Conservation (phyloP, 64 coral and sea anemone genomes). For the Montipora cactus region DNA sequence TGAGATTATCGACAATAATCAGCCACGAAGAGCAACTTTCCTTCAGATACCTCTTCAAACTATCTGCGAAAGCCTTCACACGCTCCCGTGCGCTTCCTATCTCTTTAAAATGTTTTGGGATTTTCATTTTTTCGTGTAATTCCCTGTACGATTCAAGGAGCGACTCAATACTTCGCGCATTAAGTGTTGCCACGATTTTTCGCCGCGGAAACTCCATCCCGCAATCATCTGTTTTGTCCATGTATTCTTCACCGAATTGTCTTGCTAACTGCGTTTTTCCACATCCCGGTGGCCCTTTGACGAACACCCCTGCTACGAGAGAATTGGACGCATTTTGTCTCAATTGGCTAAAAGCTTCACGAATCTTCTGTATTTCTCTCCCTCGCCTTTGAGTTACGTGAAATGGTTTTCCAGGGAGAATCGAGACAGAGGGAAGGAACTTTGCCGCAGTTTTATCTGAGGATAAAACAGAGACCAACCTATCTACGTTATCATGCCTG, state of each 20-base stretch:
- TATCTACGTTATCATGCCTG: too few relatives aligned
- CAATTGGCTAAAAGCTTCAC: conserved; percentile 36
- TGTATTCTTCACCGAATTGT: conserved; percentile 63
- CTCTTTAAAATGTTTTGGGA: neutral
- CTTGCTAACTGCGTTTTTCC: conserved; percentile 87
- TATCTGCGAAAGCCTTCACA: conserved; percentile 51
- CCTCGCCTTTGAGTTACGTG: conserved; percentile 69
- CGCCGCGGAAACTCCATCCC: neutral
- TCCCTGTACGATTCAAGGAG: conserved; percentile 76
- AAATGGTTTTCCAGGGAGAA: conserved; percentile 83
- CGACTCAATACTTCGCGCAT: conserved; percentile 60
- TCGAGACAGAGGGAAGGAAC: conserved; percentile 27
- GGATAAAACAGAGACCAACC: neutral
- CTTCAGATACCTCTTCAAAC: conserved; percentile 57
- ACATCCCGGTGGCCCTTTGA: conserved; percentile 89
- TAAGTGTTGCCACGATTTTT: conserved; percentile 72
- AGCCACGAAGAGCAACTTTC: conserved; percentile 56
- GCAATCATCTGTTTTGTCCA: neutral
- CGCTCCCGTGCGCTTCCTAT: conserved; percentile 19
- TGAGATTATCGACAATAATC: conserved; percentile 85
- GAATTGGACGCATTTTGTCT: neutral
- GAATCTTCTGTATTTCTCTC: conserved; percentile 60
- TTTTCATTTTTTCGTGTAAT: conserved; percentile 43
- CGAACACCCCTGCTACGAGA: conserved; percentile 58
- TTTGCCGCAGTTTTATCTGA: neutral